Evolutionary conservation across 2,113 vertebrate species (phyloP), one percentile per base, ranked within the genome.

Genomic region (Eira barbara): DNA sequence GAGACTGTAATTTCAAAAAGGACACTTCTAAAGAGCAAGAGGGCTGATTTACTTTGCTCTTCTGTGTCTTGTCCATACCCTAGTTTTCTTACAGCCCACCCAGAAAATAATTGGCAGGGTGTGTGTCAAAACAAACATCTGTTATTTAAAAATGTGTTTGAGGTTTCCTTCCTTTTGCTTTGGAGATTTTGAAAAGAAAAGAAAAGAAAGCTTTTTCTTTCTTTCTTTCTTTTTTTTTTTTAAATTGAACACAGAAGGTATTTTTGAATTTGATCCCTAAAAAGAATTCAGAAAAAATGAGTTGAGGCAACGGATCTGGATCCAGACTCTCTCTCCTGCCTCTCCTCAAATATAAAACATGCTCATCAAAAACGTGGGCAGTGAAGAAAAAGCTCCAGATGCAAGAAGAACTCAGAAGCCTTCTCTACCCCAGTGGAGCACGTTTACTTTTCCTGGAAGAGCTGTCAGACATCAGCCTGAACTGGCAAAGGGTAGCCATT

Each of bases 1-100:
- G n/a, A 47, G 74, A 71, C 80, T 3, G 0, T 15, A 52, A 80
- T 87, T 93, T 95, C 74, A 88, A 89, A 85, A 71, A 96, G 67
- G 67, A 78, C 36, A 39, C 71, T 91, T 91, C 45, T 71, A 29
- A 80, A 92, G 74, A 93, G 47, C 36, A 39, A 59, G 65, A 93
- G 89, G 61, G 29, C 42, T 87, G 86, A 49, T 52, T 91, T 31
- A 59, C n/a, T 95, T 86, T 63, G 57, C 42, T 89, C 57, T 49
- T 89, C 59, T 91, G 71, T 59, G 45, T 91, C 91, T 81, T 20
- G 21, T 93, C 31, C 65, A 45, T 29, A 21, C 57, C 11, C 74
- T 45, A 45, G n/a, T 88, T 93, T 97, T 94, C 90, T 96, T 61
- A 67, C 20, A 84, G 74, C 86, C 93, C 95, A 96, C 92, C 92